Conservation (phyloP, 23 tunicate genomes). For the Halocynthia aurantium region DNA sequence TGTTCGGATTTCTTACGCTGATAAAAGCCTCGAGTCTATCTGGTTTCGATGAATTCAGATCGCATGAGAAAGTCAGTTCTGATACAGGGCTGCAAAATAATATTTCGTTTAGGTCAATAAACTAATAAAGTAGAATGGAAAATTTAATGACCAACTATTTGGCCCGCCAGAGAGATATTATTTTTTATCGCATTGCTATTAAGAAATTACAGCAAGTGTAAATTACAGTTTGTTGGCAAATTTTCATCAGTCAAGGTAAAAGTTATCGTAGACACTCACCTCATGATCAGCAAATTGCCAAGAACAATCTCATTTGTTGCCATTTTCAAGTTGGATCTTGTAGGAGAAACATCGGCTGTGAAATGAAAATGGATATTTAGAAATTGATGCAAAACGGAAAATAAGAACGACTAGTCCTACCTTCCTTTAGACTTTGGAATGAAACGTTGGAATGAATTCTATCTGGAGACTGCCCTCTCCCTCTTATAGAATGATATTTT, state of each 20-base stretch:
- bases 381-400: too few relatives aligned
- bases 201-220: neutral
- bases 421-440: too few relatives aligned
- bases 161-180: neutral
- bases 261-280: neutral
- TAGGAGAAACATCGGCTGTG: too few relatives aligned
- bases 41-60: slow-evolving; percentile 10
- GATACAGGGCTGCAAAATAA: slow-evolving; percentile 52
- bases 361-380: too few relatives aligned
- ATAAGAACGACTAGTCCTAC: too few relatives aligned
- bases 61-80: slow-evolving; percentile 33
- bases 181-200: neutral
- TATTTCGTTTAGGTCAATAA: neutral
- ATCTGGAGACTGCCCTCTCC: too few relatives aligned
- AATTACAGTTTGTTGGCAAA: neutral
- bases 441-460: too few relatives aligned
- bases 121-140: neutral
- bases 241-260: neutral
- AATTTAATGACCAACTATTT: neutral
- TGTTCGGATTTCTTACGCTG: slow-evolving; percentile 23
- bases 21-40: slow-evolving; percentile 39
- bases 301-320: slow-evolving; percentile 10
- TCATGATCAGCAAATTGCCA: slow-evolving; percentile 17
- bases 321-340: neutral
- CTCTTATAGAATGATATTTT: too few relatives aligned